phyloP scores from a whole-genome alignment of 1,140 invertebrate genomes.

The Anastrepha obliqua region DNA sequence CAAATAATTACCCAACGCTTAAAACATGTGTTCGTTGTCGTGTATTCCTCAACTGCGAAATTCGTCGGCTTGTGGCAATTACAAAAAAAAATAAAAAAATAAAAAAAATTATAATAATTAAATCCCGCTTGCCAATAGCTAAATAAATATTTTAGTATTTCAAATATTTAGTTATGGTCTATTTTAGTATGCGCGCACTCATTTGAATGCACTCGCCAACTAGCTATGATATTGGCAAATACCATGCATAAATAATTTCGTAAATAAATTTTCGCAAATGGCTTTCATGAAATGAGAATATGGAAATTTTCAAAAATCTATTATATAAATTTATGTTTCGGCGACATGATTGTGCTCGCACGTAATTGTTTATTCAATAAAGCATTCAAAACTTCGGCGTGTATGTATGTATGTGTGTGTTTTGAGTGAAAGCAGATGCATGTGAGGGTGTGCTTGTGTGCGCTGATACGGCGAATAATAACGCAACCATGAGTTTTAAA shows the following conservation, averaged over 20 bases:
- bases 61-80: neutral
- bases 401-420: neutral
- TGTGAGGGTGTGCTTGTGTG: neutral
- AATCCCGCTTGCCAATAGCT: conserved; percentile 12
- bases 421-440: neutral
- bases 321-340: conserved; percentile 11
- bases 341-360: neutral
- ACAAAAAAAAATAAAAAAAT: conserved; percentile 5
- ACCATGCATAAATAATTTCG: conserved; percentile 45
- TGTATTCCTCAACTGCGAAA: neutral
- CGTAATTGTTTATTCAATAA: conserved; percentile 46
- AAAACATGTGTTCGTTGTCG: neutral
- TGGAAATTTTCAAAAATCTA: conserved; percentile 38
- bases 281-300: conserved; percentile 4
- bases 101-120: conserved; percentile 7
- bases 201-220: neutral
- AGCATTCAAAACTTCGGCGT: neutral
- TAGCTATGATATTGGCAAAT: conserved; percentile 25
- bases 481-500: neutral
- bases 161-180: conserved; percentile 28
- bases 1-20: neutral
- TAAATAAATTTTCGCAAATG: conserved; percentile 12
- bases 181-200: neutral
- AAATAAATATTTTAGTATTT: conserved; percentile 46
- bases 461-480: neutral